Evolutionary conservation across 2,888 invertebrate species (phyloP), one percentile per base, ranked within the genome.

Genomic region (Plebejus anna): DNA sequence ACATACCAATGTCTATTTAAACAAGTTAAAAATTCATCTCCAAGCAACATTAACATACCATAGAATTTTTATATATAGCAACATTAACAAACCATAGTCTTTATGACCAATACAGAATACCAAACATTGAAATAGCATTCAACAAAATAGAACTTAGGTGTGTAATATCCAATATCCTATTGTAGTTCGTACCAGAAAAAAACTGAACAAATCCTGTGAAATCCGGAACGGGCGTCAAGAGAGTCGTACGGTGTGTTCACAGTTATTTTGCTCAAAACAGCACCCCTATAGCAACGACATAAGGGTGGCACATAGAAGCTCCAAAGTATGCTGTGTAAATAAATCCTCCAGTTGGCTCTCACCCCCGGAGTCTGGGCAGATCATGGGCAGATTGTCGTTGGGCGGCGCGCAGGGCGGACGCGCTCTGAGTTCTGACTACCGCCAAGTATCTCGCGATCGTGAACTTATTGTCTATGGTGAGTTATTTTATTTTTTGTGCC

Each of bases 361-460:
- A 77, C 78, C 83, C 86, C 84, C 83, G 83, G 87, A 82, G 81
- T 81, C 81, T 42, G 71, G 72, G 80, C 82, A 90, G 84, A 89
- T 81, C 80, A 84, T 84, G 71, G 72, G 80, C 82, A 90, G 84
- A 89, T 81, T 80, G 84, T 84, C 82, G 81, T 82, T 82, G 82
- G 81, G 81, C 81, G 81, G 81, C 81, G 82, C 78, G 81, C 78
- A 81, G 82, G 80, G 77, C 82, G 85, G 84, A 81, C 86, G 75
- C 76, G 47, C 51, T 28, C 22, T 47, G 72, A 71, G 47, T 28
- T 28, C 22, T 47, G 72, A 71, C 9, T 28, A 77, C 75, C 80
- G 76, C 80, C 82, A 80, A 79, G 72, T 72, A 51, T 22, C 22
- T 72, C 72, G 72, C 72, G 72, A 85, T 86, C 87, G 88, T 87